Conservation (phyloP, 1,140 invertebrate genomes). For the Papilio polyxenes region DNA sequence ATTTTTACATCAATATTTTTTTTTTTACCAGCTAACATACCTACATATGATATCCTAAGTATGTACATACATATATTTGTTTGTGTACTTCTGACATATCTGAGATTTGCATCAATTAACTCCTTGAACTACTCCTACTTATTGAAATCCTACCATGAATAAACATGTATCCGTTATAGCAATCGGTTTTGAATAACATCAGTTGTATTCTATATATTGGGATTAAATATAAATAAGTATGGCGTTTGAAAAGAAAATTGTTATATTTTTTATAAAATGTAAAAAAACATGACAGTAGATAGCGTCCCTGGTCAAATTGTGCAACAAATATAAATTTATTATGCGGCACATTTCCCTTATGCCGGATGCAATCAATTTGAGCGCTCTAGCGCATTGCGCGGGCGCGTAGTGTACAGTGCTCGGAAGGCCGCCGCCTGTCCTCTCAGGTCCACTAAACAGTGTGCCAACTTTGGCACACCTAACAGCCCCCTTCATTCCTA, state of each 20-base stretch:
- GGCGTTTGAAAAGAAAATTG: too few species aligned
- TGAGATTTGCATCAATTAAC: too few species aligned
- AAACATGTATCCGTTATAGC: too few species aligned
- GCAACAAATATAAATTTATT: slow-evolving; percentile 76
- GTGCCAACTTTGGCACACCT: slow-evolving; percentile 21
- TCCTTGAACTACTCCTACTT: too few species aligned
- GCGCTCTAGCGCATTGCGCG: slow-evolving; percentile 61
- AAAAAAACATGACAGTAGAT: slow-evolving; percentile 33
- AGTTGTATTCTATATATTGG: too few species aligned
- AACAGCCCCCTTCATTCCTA: neutral
- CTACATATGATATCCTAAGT: too few species aligned
- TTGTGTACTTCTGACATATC: too few species aligned
- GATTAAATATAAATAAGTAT: too few species aligned
- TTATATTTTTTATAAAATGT: neutral
- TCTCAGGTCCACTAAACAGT: slow-evolving; percentile 40
- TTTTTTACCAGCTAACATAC: too few species aligned
- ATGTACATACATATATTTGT: too few species aligned
- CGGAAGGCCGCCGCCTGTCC: slow-evolving; percentile 56
- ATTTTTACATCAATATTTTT: neutral
- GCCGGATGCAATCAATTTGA: slow-evolving; percentile 80
- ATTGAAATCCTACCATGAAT: too few species aligned
- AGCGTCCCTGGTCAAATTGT: slow-evolving; percentile 71
- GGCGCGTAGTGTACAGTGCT: slow-evolving; percentile 60
- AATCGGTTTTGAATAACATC: too few species aligned
- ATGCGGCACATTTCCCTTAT: slow-evolving; percentile 78